Percentiles rank a stretch among this genome's conserved stretches.
Evolutionary conservation across 2,113 vertebrate genomes (phyloP).

Genomic region (Fulica atra): DNA sequence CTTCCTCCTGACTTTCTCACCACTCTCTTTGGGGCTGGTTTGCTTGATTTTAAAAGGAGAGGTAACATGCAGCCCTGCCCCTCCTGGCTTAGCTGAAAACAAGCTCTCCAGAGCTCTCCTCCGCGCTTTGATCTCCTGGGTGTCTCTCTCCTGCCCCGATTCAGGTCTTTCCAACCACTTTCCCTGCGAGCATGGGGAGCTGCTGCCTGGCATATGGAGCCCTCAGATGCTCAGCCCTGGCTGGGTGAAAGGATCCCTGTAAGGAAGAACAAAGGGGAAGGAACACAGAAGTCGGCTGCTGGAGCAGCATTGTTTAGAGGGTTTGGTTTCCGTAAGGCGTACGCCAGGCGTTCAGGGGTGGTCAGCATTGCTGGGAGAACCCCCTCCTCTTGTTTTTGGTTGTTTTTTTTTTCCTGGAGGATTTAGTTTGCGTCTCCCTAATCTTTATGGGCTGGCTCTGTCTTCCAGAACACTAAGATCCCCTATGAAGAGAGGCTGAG

Average conservation of each 20-base stretch:
- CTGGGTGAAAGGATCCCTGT: background rate
- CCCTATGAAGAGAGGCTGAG: too few relatives aligned
- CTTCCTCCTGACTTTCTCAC: background rate
- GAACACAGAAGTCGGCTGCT: background rate
- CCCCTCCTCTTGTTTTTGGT: background rate
- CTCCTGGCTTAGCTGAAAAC: background rate
- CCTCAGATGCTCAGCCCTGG: background rate
- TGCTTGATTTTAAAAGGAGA: background rate
- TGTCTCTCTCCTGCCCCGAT: background rate
- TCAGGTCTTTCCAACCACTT: background rate
- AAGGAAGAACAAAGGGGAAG: conserved; percentile 26
- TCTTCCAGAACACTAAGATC: background rate
- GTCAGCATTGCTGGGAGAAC: background rate
- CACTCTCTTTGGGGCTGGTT: background rate
- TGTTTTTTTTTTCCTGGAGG: background rate
- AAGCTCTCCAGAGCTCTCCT: background rate
- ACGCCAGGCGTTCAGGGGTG: background rate
- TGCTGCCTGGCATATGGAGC: background rate
- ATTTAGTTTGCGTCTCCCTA: conserved; percentile 16
- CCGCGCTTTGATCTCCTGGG: background rate
- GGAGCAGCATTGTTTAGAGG: background rate
- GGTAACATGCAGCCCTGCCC: background rate
- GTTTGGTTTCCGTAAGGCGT: background rate
- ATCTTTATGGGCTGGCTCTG: conserved; percentile 9
- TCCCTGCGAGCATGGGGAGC: background rate